These are phyloP conservation scores for Hypena proboscidalis DNA, from an alignment of 2,888 invertebrate genomes.

Conservation along the genomic window DNA sequence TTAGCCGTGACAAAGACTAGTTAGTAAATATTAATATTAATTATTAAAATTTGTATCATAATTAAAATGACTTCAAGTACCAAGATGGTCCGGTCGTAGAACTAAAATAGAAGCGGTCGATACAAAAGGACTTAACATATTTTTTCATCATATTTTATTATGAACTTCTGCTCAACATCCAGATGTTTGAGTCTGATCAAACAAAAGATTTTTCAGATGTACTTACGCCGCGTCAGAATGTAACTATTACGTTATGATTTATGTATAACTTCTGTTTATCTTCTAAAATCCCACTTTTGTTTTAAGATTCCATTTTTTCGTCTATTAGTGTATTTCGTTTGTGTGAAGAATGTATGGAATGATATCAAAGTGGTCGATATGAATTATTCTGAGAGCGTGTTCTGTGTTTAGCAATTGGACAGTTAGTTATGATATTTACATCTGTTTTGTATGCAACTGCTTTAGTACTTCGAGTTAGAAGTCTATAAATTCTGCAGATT, in stretches of 20 bases:
- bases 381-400: conserved; percentile 30
- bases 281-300: conserved; percentile 67
- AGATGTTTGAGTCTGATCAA: conserved; percentile 83
- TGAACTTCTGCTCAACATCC: conserved; percentile 84
- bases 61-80: conserved; percentile 53
- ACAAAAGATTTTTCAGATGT: conserved; percentile 82
- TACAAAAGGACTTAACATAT: conserved; percentile 84
- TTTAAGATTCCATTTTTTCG: conserved; percentile 55
- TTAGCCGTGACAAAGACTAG: neutral
- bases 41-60: neutral
- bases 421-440: conserved; percentile 44
- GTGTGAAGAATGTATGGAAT: conserved; percentile 25
- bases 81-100: conserved; percentile 55
- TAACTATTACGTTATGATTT: conserved; percentile 78
- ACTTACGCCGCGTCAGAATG: conserved; percentile 70
- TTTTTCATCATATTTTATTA: conserved; percentile 84
- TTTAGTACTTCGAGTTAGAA: conserved; percentile 7
- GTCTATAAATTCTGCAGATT: conserved; percentile 11
- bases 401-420: conserved; percentile 37
- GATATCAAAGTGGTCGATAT: conserved; percentile 41
- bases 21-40: neutral
- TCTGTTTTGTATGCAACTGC: conserved; percentile 35
- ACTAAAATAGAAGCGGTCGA: conserved; percentile 70
- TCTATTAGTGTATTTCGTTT: conserved; percentile 46
- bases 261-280: conserved; percentile 72